phyloP scores from a whole-genome alignment of 2,113 vertebrate genomes.

The Chlorodrepanis virens region DNA sequence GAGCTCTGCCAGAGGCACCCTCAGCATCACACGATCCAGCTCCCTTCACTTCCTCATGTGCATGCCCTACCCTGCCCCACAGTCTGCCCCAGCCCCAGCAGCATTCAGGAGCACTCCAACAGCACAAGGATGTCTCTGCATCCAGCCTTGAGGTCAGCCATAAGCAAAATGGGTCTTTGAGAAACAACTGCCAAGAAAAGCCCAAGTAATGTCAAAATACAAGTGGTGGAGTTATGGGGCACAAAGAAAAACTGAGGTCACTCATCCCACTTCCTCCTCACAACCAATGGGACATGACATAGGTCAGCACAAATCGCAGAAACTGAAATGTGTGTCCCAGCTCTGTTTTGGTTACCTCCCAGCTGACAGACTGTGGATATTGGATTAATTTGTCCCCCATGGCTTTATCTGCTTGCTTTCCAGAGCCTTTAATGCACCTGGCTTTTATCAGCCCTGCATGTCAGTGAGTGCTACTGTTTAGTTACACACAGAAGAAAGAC shows the following conservation, averaged over 20 bases:
- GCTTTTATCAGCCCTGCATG: neutral
- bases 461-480: neutral
- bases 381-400: neutral
- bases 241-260: neutral
- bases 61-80: neutral
- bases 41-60: neutral
- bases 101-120: fast-evolving
- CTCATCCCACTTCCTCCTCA: neutral
- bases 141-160: neutral
- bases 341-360: neutral
- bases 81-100: neutral
- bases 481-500: neutral
- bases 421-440: neutral
- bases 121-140: neutral
- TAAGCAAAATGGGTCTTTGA: neutral
- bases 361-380: neutral
- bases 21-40: neutral
- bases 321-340: fast-evolving
- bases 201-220: neutral
- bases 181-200: neutral
- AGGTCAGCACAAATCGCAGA: neutral
- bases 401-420: neutral
- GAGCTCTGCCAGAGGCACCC: neutral
- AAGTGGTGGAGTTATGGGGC: neutral
- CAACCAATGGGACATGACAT: neutral